Percentiles rank a stretch among this genome's conserved stretches.
These are phyloP conservation scores for Pentalonia nigronervosa DNA, from an alignment of 1,140 invertebrate species.

Conservation along the genomic window DNA sequence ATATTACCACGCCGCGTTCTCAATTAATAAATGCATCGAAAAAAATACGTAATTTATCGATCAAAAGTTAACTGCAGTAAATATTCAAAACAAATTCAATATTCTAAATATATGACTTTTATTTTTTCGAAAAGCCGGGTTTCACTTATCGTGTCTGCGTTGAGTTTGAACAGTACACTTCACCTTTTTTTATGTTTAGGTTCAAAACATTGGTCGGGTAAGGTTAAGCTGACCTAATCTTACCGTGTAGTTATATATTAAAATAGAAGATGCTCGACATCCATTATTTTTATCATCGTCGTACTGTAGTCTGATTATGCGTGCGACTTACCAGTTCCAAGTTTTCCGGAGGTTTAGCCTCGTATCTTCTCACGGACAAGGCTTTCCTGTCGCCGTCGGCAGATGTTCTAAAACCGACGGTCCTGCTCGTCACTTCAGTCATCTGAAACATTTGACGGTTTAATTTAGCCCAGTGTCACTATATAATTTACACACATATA, in stretches of 20 bases:
- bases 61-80: not conserved
- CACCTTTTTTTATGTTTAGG: not conserved
- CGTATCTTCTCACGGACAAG: constrained; percentile 59
- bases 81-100: not conserved
- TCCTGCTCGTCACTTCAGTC: constrained; percentile 59
- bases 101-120: not conserved
- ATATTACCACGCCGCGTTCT: not conserved
- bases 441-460: constrained; percentile 55
- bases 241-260: not conserved
- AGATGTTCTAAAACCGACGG: constrained; percentile 47
- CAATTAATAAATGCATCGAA: not conserved
- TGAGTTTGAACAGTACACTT: not conserved
- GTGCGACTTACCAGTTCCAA: constrained; percentile 58
- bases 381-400: constrained; percentile 55
- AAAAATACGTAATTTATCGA: not conserved
- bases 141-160: not conserved
- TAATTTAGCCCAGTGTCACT: constrained; percentile 19
- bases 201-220: not conserved
- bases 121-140: not conserved
- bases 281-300: not conserved
- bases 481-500: not conserved
- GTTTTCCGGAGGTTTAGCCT: constrained; percentile 60
- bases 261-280: not conserved
- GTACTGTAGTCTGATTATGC: not conserved
- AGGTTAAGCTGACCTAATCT: not conserved